Evolutionary conservation across 2,113 vertebrate species (phyloP), one percentile per base, ranked within the genome.

Genomic region (Passer domesticus): DNA sequence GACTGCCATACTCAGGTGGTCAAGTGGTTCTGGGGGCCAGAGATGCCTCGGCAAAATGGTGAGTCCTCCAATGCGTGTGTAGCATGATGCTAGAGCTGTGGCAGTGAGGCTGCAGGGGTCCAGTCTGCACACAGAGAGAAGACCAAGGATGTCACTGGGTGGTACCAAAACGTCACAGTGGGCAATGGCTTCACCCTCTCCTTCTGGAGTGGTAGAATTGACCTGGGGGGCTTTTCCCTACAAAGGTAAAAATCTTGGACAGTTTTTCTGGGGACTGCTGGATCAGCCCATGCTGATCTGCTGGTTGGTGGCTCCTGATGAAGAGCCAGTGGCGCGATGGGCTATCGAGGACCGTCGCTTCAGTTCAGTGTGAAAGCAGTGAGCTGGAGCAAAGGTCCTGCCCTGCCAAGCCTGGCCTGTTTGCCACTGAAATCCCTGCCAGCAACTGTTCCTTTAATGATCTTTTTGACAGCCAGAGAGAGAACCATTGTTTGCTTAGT

Each of bases 301-400:
- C 37, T 78, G 43, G n/a, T 6, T 53, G 55, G 23, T 80, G 55
- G 41, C 10, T 74, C 31, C 43, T 33, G 41, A 46, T 2, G 11
- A 55, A 67, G 31, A 84, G 43, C 23, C 1, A 1, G 72, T 64
- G 50, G 63, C 2, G 0, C 28, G 63, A 83, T 0, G 3, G 39
- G 63, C 56, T 80, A 62, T 46, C 0, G 0, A 91, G 49, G 59
- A 50, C 59, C 20, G 0, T 92, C 35, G 2, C 78, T 94, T 89
- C 3, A 5, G 50, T n/a, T 95, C 68, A 77, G 68, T 0, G 0
- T 0, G 2, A 73, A 79, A 92, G 39, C 93, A 80, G 11, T 49
- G 62, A 94, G 87, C 46, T 59, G 63, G 79, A 92, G 78, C 93
- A 94, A 80, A 94, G 90, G 93, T 80, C 79, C 59, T 90, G 82